A percentile compares a stretch with the other conserved stretches of the same genome.
These are phyloP conservation scores for Oscheius sp. DNA, from an alignment of 2,888 invertebrate genomes.

Conservation along the genomic window DNA sequence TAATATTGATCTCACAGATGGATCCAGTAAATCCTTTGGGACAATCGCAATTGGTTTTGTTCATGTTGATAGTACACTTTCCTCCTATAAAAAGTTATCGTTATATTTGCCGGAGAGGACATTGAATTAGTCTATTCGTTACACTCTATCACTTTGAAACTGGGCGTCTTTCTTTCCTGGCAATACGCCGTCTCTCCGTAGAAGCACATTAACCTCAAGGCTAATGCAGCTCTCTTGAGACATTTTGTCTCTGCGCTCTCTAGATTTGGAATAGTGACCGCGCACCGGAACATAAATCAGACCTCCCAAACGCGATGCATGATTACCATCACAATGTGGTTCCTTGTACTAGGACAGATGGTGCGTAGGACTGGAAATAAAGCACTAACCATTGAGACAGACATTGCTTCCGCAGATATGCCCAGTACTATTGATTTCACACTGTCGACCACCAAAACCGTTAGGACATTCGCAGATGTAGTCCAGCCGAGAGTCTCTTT, in stretches of 20 bases:
- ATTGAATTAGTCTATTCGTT: background rate
- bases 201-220: constrained; percentile 35
- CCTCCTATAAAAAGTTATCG: constrained; percentile 15
- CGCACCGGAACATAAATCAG: constrained; percentile 25
- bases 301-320: constrained; percentile 26
- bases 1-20: constrained; percentile 5
- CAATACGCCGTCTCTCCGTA: constrained; percentile 8
- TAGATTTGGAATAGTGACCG: background rate
- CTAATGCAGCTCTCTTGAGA: constrained; percentile 31
- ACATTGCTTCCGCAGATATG: constrained; percentile 16
- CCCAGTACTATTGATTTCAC: constrained; percentile 13
- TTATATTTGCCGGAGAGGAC: background rate
- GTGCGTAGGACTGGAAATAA: background rate
- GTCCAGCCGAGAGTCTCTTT: background rate
- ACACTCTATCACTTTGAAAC: background rate
- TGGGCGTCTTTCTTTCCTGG: background rate
- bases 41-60: constrained; percentile 5
- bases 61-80: constrained; percentile 1
- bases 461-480: constrained; percentile 20
- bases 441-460: constrained; percentile 19
- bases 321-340: constrained; percentile 32
- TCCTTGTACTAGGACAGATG: constrained; percentile 19
- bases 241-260: constrained; percentile 22
- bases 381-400: constrained; percentile 27
- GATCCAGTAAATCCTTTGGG: constrained; percentile 14